Conservation (phyloP, 2,888 invertebrate species). For the Eilema griseolum region DNA sequence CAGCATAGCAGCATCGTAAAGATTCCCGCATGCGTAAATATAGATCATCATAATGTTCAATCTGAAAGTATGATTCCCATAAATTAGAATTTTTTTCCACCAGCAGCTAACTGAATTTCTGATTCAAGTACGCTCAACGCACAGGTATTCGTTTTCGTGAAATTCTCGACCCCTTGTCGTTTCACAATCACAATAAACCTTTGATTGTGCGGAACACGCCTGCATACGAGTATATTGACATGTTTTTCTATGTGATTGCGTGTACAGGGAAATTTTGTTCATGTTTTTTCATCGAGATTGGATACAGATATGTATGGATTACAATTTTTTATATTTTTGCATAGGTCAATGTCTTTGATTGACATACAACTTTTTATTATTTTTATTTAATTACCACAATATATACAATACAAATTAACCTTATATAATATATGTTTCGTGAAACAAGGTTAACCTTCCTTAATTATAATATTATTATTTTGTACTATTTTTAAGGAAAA, state of each 20-base stretch:
- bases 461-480: no score
- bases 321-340: not conserved
- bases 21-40: not conserved
- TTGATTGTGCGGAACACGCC: constrained; percentile 12
- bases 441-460: no score
- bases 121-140: constrained; percentile 1
- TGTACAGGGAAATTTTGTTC: constrained; percentile 3
- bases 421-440: no score
- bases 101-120: not conserved
- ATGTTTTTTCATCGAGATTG: constrained; percentile 4
- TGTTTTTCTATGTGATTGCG: constrained; percentile 4
- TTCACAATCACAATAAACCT: constrained; percentile 17
- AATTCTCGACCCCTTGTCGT: constrained; percentile 12
- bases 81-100: not conserved
- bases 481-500: no score
- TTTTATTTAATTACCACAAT: no score
- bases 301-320: not conserved
- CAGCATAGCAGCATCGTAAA: not conserved
- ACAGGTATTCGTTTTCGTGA: constrained; percentile 9
- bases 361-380: no score
- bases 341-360: no score
- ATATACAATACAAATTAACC: no score
- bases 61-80: not conserved
- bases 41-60: not conserved
- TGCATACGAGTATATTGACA: constrained; percentile 10